phyloP scores from a whole-genome alignment of 1,140 invertebrate genomes.

The Asbolus verrucosus region DNA sequence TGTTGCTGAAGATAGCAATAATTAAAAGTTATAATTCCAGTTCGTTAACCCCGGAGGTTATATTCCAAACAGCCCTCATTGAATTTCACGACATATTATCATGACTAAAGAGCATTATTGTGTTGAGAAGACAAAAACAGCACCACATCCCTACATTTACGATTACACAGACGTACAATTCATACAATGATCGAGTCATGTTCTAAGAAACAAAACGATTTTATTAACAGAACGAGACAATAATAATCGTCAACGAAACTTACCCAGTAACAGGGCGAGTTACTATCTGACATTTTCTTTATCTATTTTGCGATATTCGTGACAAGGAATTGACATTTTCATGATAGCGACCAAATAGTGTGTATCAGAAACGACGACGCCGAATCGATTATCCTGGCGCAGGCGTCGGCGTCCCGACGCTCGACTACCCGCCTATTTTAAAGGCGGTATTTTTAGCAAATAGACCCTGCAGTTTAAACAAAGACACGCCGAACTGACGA shows the following conservation, averaged over 20 bases:
- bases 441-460: slow-evolving; percentile 50
- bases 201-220: slow-evolving; percentile 30
- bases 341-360: slow-evolving; percentile 47
- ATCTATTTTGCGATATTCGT: slow-evolving; percentile 55
- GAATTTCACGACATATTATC: slow-evolving; percentile 33
- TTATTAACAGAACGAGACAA: slow-evolving; percentile 32
- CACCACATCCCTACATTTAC: slow-evolving; percentile 26
- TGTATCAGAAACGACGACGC: slow-evolving; percentile 38
- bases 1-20: slow-evolving; percentile 6
- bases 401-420: slow-evolving; percentile 50
- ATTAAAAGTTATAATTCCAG: slow-evolving; percentile 17
- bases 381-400: slow-evolving; percentile 54
- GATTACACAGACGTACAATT: slow-evolving; percentile 30
- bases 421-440: slow-evolving; percentile 50
- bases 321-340: slow-evolving; percentile 63
- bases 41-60: slow-evolving; percentile 1
- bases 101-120: slow-evolving; percentile 35
- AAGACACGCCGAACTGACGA: too few species aligned
- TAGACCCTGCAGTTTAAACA: neutral
- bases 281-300: slow-evolving; percentile 62
- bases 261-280: slow-evolving; percentile 51
- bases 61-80: neutral
- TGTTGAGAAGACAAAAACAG: slow-evolving; percentile 33
- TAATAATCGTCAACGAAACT: slow-evolving; percentile 47
- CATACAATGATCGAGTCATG: slow-evolving; percentile 34